Conservation (phyloP, 2,113 vertebrate species). For the Rostratula benghalensis region DNA sequence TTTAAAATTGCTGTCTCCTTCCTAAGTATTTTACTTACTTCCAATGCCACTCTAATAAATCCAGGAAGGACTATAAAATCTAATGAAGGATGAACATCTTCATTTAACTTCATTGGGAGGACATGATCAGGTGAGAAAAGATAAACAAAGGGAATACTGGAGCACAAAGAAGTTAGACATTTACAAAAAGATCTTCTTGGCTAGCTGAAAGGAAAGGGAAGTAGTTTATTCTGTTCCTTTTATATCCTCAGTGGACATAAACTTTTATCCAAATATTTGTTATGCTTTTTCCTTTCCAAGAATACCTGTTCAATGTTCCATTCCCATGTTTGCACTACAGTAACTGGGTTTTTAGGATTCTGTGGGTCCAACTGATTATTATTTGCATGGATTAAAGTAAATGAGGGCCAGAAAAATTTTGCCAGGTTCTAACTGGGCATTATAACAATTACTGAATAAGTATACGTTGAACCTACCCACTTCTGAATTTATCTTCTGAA, state of each 20-base stretch:
- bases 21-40: background rate
- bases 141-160: background rate
- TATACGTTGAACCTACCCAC: background rate
- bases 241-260: background rate
- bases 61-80: background rate
- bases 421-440: background rate
- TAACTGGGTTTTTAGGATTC: background rate
- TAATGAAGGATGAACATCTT: background rate
- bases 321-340: background rate
- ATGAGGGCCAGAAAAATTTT: background rate
- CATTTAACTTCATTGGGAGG: background rate
- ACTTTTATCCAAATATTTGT: constrained; percentile 33
- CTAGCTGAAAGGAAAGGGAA: constrained; percentile 23
- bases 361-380: background rate
- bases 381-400: background rate
- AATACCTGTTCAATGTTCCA: background rate
- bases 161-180: background rate
- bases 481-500: background rate
- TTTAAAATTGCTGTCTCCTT: background rate
- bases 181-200: background rate
- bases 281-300: constrained; percentile 28
- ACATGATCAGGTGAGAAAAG: background rate
- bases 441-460: background rate
- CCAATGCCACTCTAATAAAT: background rate
- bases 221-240: constrained; percentile 25